Evolutionary conservation across 2,888 invertebrate species (phyloP).

Genomic region (Lypha dubia): DNA sequence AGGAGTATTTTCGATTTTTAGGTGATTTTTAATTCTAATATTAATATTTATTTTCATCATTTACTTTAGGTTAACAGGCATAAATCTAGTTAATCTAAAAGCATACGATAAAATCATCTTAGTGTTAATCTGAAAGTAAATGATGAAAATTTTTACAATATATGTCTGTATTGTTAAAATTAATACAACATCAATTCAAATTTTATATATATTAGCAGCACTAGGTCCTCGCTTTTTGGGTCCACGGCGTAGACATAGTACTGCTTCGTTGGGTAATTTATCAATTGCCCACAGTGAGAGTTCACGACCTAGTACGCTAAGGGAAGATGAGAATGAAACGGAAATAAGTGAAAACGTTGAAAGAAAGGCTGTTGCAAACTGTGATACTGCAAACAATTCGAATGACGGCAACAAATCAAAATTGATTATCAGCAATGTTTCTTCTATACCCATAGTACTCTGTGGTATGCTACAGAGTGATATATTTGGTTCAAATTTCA

Average conservation of each 20-base stretch:
- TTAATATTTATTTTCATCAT: slow-evolving; percentile 20
- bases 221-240: slow-evolving; percentile 60
- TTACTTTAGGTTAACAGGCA: not conserved
- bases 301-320: slow-evolving; percentile 50
- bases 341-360: slow-evolving; percentile 49
- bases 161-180: slow-evolving; percentile 43
- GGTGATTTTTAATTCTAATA: not conserved
- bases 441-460: slow-evolving; percentile 84
- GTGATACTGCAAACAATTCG: slow-evolving; percentile 33
- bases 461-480: slow-evolving; percentile 83
- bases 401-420: slow-evolving; percentile 53
- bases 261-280: slow-evolving; percentile 66
- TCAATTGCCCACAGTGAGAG: slow-evolving; percentile 34
- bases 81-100: not conserved
- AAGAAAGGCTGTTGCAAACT: slow-evolving; percentile 49
- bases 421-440: slow-evolving; percentile 75
- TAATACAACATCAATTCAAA: slow-evolving; percentile 56
- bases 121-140: slow-evolving; percentile 19
- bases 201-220: slow-evolving; percentile 64
- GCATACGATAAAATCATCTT: not conserved
- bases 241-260: slow-evolving; percentile 66
- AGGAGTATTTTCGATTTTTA: not conserved
- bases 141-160: slow-evolving; percentile 8
- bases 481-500: slow-evolving; percentile 78
- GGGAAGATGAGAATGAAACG: slow-evolving; percentile 41